Conservation (phyloP, 2,888 invertebrate species). For the Agrenia bidenticulata region DNA sequence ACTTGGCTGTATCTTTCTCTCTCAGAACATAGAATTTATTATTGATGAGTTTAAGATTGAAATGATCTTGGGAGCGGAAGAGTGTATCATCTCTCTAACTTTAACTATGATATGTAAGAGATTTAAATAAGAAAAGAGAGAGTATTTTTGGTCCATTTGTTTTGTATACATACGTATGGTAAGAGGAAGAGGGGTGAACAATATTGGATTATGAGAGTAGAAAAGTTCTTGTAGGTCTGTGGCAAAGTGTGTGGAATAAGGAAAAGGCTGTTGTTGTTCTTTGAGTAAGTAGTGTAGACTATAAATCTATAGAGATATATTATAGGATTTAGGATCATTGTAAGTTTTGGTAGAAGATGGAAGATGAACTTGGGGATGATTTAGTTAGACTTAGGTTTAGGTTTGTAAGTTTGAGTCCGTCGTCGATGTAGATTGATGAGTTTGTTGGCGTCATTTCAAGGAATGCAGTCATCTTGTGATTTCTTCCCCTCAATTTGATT, state of each 20-base stretch:
- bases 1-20: too few species aligned
- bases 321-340: not conserved
- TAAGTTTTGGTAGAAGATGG: not conserved
- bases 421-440: conserved; percentile 53
- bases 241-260: not conserved
- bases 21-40: too few species aligned
- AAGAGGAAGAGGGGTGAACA: too few species aligned
- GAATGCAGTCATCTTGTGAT: conserved; percentile 37
- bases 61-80: too few species aligned
- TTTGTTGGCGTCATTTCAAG: conserved; percentile 53
- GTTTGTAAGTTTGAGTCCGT: conserved; percentile 20
- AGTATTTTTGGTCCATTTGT: too few species aligned
- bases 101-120: too few species aligned
- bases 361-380: conserved; percentile 5
- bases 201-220: too few species aligned
- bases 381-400: not conserved
- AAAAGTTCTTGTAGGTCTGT: too few species aligned
- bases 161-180: too few species aligned
- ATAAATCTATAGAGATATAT: not conserved
- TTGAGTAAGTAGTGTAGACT: not conserved
- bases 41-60: too few species aligned
- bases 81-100: too few species aligned
- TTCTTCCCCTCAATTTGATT: conserved; percentile 51
- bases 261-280: not conserved
- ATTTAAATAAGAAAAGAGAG: too few species aligned